Conservation (phyloP, 2,113 vertebrate genomes). For the Muscicapa adusta region DNA sequence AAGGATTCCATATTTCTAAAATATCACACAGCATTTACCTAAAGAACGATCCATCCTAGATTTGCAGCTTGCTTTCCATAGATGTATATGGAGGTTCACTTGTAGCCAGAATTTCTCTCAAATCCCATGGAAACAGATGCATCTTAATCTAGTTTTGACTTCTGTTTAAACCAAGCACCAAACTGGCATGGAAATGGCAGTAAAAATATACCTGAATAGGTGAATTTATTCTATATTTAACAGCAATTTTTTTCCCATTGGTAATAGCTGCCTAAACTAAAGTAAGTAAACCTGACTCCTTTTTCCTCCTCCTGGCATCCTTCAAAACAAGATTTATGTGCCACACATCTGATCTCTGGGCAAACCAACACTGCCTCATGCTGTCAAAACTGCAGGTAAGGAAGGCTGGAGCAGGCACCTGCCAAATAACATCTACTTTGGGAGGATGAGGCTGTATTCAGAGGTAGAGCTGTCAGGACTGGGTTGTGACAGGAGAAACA, state of each 20-base stretch:
- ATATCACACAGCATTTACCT: background rate
- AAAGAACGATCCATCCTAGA: background rate
- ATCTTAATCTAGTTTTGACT: background rate
- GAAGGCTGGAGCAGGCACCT: background rate
- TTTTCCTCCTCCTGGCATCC: background rate
- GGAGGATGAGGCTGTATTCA: background rate
- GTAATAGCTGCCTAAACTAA: background rate
- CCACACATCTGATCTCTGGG: background rate
- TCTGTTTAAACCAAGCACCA: background rate
- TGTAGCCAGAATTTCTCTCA: background rate
- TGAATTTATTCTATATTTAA: background rate
- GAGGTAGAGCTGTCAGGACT: background rate
- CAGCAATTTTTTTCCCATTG: rapidly evolving
- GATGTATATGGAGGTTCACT: rapidly evolving
- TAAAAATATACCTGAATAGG: background rate
- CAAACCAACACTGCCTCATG: rapidly evolving
- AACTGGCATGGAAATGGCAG: background rate
- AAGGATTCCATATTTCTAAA: background rate
- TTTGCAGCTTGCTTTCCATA: background rate
- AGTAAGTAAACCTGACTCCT: background rate
- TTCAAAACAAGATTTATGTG: background rate
- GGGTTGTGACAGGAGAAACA: rapidly evolving
- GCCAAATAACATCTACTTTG: rapidly evolving
- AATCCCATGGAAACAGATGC: background rate
- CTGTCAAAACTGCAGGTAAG: background rate